A percentile compares a stretch with the other conserved stretches of the same genome.
phyloP scores from a whole-genome alignment of 2,888 invertebrate species.

The Patella ulyssiponensis region DNA sequence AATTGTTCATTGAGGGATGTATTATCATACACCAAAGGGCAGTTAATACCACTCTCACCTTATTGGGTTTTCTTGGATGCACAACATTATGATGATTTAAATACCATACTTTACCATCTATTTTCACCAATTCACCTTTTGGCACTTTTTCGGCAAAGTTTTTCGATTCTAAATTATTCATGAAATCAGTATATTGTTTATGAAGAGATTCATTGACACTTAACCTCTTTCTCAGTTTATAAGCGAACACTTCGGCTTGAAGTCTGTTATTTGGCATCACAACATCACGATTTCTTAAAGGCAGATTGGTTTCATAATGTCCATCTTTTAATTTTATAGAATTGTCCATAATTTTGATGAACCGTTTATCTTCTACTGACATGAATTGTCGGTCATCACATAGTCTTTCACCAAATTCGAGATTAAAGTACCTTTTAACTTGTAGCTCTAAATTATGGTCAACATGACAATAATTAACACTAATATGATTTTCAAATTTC shows the following conservation, averaged over 20 bases:
- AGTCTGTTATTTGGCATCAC: conserved; percentile 11
- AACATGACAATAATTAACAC: conserved; percentile 15
- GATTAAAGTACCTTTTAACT: conserved; percentile 77
- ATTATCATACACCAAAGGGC: conserved; percentile 28
- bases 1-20: conserved; percentile 33
- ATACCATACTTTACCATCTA: conserved; percentile 19
- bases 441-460: conserved; percentile 89
- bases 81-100: conserved; percentile 21
- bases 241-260: background rate
- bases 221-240: conserved; percentile 17
- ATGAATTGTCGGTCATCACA: conserved; percentile 86
- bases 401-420: conserved; percentile 41
- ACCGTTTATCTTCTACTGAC: conserved; percentile 79
- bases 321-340: conserved; percentile 1
- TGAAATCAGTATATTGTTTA: conserved; percentile 21
- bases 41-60: conserved; percentile 36
- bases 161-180: conserved; percentile 25
- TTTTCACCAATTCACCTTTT: background rate
- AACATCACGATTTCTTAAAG: conserved; percentile 20
- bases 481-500: background rate
- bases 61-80: conserved; percentile 21
- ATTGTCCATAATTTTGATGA: conserved; percentile 16
- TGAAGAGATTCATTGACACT: conserved; percentile 15
- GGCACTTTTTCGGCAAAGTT: conserved; percentile 21
- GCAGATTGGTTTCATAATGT: conserved; percentile 26